Conservation (phyloP, 2,113 vertebrate genomes). For the Silurus asotus region DNA sequence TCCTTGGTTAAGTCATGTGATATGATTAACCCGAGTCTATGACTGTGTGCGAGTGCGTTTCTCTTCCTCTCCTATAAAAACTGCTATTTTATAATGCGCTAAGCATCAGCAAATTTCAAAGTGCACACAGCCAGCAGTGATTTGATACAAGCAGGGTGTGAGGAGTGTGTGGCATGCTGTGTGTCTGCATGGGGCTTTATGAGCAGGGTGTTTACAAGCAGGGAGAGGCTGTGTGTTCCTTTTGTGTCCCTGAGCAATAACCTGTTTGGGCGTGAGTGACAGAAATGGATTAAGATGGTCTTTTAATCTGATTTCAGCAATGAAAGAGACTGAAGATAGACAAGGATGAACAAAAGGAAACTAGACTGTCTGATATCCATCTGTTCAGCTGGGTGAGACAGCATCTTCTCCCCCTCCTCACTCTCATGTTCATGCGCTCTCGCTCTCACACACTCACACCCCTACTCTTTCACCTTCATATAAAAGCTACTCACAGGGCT, state of each 20-base stretch:
- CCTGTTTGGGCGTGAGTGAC: not conserved
- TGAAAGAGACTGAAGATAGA: conserved; percentile 26
- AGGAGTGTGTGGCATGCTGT: not conserved
- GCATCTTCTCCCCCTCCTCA: conserved; percentile 29
- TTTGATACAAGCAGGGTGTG: not conserved
- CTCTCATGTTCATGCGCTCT: no score
- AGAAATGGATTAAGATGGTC: conserved; percentile 13
- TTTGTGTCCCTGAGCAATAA: conserved; percentile 20
- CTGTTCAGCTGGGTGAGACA: conserved; percentile 40
- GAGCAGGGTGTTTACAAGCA: not conserved
- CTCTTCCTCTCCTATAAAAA: conserved; percentile 13
- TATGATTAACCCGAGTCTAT: not conserved
- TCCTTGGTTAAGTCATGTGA: conserved; percentile 26
- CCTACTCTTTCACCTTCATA: not conserved
- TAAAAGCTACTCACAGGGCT: no score
- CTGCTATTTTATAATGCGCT: not conserved
- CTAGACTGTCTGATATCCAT: conserved; percentile 29
- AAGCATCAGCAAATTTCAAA: conserved; percentile 48
- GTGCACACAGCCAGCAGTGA: conserved; percentile 32
- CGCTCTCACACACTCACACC: not conserved
- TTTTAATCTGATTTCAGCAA: conserved; percentile 45
- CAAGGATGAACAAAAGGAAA: conserved; percentile 11
- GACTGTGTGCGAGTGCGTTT: not conserved
- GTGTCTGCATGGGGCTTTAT: not conserved
- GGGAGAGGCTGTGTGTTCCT: not conserved